phyloP scores from a whole-genome alignment of 2,797 vertebrate genomes.

The Numenius phaeopus region DNA sequence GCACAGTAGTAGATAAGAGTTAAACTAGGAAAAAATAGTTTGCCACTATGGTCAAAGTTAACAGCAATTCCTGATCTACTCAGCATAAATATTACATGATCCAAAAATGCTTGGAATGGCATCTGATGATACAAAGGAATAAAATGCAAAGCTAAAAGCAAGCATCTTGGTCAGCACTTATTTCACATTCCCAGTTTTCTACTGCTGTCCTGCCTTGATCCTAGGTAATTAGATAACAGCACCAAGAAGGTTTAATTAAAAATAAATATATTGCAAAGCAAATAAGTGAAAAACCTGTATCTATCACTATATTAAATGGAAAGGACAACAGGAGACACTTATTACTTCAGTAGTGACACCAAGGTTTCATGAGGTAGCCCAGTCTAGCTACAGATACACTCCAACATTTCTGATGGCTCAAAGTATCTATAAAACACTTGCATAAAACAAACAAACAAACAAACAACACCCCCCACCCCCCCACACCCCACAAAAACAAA shows the following conservation, averaged over 20 bases:
- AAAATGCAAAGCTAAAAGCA: neutral
- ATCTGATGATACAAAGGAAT: neutral
- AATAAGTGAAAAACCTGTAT: neutral
- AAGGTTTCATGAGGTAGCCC: neutral
- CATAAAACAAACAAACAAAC: neutral
- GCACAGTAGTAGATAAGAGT: too few species aligned
- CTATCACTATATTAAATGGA: neutral
- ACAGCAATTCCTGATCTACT: neutral
- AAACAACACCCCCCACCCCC: too few species aligned
- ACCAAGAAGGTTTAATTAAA: neutral
- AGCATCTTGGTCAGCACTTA: neutral
- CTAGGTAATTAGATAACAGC: neutral
- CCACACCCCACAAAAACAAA: neutral
- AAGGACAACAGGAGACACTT: neutral
- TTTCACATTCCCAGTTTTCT: neutral
- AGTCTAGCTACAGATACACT: neutral
- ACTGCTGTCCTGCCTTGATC: neutral
- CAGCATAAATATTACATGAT: neutral
- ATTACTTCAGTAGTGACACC: neutral
- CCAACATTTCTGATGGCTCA: too few species aligned
- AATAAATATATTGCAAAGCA: neutral
- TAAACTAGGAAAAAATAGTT: too few species aligned
- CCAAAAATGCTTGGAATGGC: neutral
- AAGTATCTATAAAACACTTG: neutral
- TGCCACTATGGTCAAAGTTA: too few species aligned